Evolutionary conservation across 2,113 vertebrate genomes (phyloP), one percentile per base, ranked within the genome.

Genomic region (Corydoras sp.): DNA sequence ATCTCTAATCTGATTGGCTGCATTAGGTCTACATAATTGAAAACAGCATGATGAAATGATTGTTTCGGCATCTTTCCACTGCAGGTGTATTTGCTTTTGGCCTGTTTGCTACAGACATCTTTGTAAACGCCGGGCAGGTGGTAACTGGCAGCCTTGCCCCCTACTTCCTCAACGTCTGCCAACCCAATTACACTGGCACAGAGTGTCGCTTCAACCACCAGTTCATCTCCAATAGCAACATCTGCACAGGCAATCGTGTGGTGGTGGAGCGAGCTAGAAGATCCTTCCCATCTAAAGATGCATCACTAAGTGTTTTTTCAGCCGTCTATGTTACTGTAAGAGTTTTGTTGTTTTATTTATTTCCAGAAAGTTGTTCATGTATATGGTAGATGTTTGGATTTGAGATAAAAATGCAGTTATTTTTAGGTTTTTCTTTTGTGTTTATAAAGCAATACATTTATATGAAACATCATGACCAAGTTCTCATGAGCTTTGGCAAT

Each of bases 91-190:
- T 99, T 85, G 97, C 96, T 0, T 99, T 99, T 76, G 97, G 97
- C 73, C 91, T 98, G 84, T 98, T 99, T 87, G 95, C 96, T 79
- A 99, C 97, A 3, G 96, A 98, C 86, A 98, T 99, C 89, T 99
- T 99, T 82, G 95, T 97, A 81, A 99, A 99, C 0, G 95, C 95
- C 0, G 95, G 97, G 74, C 97, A 99, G 88, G 93, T 98, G 72
- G 97, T 98, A 83, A 99, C 95, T 0, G 96, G 97, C 7, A 94
- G 94, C 78, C 88, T 98, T 60, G 90, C 97, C 4, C 96, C 97
- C 0, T 99, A 96, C 88, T 99, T 98, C 86, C 88, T 99, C 83
- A 96, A 92, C 0, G 93, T 97, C 31, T 99, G 97, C 84, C 97
- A 97, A 79, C 97, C 97, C 32, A 99, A 99, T 87, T 99, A 97